Base-by-base conservation (phyloP, 2,888 invertebrate species). In the Ephialtes manifestator region DNA sequence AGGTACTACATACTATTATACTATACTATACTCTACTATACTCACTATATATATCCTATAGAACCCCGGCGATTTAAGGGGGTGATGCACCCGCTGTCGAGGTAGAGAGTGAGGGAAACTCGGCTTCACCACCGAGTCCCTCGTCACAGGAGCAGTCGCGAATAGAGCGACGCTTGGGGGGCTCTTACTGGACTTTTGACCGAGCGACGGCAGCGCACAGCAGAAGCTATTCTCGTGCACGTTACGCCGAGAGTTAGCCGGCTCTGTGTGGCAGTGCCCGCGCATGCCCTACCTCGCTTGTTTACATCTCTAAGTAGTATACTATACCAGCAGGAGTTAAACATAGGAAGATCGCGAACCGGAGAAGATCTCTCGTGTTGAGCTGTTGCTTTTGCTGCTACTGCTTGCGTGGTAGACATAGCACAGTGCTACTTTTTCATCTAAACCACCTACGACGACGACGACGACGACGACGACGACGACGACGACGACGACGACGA, bases 211-310 rank as follows among this genome's bases (percentile, higher is more conserved):
- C 71, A 31, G 79, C 77, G 81, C 65, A 72, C 48, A 75, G 65
- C 72, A 51, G 51, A 20, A 74, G 31, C 63, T 75, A 75, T 75
- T 81, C 51, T 78, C 78, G 79, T 75, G 60, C 76, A 70, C 67
- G 65, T 51, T 18, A 35, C 78, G 60, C 70, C 60, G 43, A 72
- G 71, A 35, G 7, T 15, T 15, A 77, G 81, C 68, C 74, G 78
- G 68, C 58, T 68, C 31, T 58, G 53, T 31, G 63, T 71, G 72
- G 55, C 72, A 46, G 31, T 58, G 78, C 53, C 35, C 84, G 89
- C 89, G 89, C 90, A 89, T 89, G 89, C 87, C 81, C 86, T 70
- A 39, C 68, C 60, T 83, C 83, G 80, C 88, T 86, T 89, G 89
- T 89, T 90, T 90, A 89, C 90, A 89, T 79, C 43, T 28, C 67